phyloP scores from a whole-genome alignment of 2,113 vertebrate genomes.

The Protobothrops mucrosquamatus region DNA sequence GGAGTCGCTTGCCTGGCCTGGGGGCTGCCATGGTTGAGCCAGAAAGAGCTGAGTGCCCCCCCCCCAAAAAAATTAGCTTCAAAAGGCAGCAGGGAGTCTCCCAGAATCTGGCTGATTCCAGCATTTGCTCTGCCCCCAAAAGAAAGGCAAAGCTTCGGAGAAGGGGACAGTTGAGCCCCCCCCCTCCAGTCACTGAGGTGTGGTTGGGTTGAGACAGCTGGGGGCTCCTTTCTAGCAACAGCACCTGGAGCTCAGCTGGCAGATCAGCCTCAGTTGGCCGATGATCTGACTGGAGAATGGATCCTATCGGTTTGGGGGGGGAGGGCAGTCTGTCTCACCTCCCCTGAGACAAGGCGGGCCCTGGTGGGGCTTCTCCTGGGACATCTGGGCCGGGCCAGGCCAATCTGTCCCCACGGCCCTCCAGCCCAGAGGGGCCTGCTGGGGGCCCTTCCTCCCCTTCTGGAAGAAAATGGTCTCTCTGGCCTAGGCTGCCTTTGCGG shows the following conservation, averaged over 20 bases:
- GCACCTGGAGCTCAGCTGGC: background rate
- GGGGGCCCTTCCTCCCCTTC: background rate
- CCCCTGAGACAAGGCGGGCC: background rate
- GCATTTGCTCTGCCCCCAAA: background rate
- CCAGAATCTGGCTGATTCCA: background rate
- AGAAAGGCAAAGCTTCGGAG: background rate
- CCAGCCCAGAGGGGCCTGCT: too few relatives aligned
- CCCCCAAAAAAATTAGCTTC: background rate
- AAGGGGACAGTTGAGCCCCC: background rate
- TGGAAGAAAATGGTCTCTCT: background rate
- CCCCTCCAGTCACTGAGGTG: too few relatives aligned
- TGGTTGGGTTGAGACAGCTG: background rate
- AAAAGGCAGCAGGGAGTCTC: background rate
- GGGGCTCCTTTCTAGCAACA: background rate
- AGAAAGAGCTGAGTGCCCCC: background rate
- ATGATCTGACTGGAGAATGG: background rate
- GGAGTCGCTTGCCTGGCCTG: background rate
- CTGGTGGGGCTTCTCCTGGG: background rate
- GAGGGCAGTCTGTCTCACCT: background rate
- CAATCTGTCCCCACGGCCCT: background rate
- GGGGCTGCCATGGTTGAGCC: background rate
- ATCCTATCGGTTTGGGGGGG: background rate
- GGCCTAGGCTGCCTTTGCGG: background rate
- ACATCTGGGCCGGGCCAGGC: background rate
- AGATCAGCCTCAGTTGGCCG: background rate